phyloP scores from a whole-genome alignment of 2,113 vertebrate genomes.

The Bettongia penicillata region DNA sequence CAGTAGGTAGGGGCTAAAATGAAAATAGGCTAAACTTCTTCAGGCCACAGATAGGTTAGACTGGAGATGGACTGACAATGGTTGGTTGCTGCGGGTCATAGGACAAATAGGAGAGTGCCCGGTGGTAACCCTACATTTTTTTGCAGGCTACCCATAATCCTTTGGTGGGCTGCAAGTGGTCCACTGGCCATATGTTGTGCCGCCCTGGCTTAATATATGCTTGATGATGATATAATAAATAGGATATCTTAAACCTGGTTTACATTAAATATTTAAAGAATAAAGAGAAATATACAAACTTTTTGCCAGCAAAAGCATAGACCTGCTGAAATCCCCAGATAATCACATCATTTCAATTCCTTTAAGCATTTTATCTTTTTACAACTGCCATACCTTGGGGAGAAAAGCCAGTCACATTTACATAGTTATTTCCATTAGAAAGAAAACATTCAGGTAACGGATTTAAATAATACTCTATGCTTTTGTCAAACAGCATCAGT shows the following conservation, averaged over 20 bases:
- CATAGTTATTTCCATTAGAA: neutral
- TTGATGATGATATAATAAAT: neutral
- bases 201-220: neutral
- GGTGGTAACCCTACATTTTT: no score
- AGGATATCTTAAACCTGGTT: neutral
- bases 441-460: neutral
- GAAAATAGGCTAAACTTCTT: no score
- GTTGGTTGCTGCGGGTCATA: no score
- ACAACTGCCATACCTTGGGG: conserved; percentile 22
- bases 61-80: no score
- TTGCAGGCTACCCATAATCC: no score
- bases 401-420: neutral
- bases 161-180: no score
- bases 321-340: neutral
- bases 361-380: conserved; percentile 18
- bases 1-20: no score
- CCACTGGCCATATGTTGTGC: no score
- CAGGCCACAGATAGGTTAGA: no score
- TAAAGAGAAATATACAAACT: neutral
- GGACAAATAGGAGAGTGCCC: no score
- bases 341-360: conserved; percentile 26
- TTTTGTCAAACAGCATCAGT: neutral
- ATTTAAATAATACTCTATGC: neutral
- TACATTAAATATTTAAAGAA: neutral
- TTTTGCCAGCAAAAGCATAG: conserved; percentile 46